phyloP scores from a whole-genome alignment of 2,797 vertebrate genomes.

The Scyliorhinus canicula region DNA sequence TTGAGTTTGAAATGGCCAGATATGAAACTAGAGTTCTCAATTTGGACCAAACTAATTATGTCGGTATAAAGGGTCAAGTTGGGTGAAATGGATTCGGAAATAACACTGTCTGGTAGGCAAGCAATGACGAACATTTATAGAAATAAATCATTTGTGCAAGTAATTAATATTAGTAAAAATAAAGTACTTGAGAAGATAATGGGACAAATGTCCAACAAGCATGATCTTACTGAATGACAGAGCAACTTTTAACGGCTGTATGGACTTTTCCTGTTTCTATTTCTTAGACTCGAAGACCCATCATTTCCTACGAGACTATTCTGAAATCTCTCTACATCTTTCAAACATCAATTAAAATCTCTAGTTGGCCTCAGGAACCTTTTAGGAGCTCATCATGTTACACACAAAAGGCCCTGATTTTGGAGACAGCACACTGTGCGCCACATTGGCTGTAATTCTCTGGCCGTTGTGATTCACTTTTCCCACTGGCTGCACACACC shows the following conservation, averaged over 20 bases:
- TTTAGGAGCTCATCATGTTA: neutral
- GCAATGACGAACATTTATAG: too few species aligned
- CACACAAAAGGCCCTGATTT: neutral
- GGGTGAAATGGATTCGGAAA: neutral
- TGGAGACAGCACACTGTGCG: neutral
- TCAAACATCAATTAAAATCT: neutral
- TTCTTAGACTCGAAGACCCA: neutral
- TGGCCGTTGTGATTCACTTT: too few species aligned
- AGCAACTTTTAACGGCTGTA: neutral
- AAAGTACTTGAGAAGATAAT: too few species aligned
- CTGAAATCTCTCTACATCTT: neutral
- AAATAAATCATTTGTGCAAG: too few species aligned
- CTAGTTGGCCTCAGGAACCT: neutral
- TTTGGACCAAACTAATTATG: neutral
- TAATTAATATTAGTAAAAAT: too few species aligned
- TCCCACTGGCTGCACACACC: too few species aligned
- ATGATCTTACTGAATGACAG: neutral
- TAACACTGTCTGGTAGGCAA: too few species aligned
- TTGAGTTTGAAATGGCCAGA: neutral
- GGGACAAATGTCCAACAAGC: too few species aligned
- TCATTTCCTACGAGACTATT: neutral
- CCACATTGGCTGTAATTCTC: too few species aligned
- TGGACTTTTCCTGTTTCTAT: neutral
- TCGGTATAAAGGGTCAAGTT: neutral
- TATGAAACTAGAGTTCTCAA: neutral